Conservation (phyloP, 1,140 invertebrate genomes). For the Trachymyrmex cornetzi region DNA sequence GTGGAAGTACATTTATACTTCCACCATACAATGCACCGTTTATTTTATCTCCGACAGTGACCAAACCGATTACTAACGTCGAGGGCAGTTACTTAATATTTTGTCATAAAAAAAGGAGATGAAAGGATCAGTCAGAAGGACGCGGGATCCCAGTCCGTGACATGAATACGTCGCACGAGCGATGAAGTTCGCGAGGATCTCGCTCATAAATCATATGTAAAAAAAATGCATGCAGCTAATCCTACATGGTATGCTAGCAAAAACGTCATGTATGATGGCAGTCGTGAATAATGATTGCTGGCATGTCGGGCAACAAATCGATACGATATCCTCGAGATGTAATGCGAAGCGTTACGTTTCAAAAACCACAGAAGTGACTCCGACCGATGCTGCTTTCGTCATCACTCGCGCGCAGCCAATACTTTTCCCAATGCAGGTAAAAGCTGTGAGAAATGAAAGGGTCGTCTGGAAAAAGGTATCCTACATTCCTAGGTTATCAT, state of each 20-base stretch:
- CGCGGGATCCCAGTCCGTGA: slow-evolving; percentile 61
- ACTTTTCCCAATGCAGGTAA: slow-evolving; percentile 51
- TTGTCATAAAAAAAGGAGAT: slow-evolving; percentile 49
- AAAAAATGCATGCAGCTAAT: slow-evolving; percentile 66
- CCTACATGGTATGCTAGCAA: slow-evolving; percentile 67
- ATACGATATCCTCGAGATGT: slow-evolving; percentile 53
- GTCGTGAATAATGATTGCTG: slow-evolving; percentile 66
- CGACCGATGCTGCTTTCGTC: neutral
- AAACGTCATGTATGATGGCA: slow-evolving; percentile 50
- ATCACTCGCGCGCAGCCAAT: neutral
- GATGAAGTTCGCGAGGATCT: slow-evolving; percentile 68
- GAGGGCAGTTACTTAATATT: slow-evolving; percentile 69
- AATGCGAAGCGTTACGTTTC: slow-evolving; percentile 51
- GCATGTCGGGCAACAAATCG: slow-evolving; percentile 64
- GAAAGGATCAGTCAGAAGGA: slow-evolving; percentile 53
- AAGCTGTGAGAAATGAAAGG: slow-evolving; percentile 47
- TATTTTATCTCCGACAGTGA: slow-evolving; percentile 72
- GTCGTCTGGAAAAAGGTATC: slow-evolving; percentile 50
- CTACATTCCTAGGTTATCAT: slow-evolving; percentile 73
- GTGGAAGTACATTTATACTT: no score
- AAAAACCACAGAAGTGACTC: neutral
- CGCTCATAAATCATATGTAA: slow-evolving; percentile 71
- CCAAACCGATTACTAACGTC: slow-evolving; percentile 66
- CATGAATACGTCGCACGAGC: slow-evolving; percentile 65
- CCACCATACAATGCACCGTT: slow-evolving; percentile 41